A percentile compares a stretch with the other conserved stretches of the same genome.
phyloP scores from a whole-genome alignment of 2,888 invertebrate genomes.

The Caenorhabditis sp. region DNA sequence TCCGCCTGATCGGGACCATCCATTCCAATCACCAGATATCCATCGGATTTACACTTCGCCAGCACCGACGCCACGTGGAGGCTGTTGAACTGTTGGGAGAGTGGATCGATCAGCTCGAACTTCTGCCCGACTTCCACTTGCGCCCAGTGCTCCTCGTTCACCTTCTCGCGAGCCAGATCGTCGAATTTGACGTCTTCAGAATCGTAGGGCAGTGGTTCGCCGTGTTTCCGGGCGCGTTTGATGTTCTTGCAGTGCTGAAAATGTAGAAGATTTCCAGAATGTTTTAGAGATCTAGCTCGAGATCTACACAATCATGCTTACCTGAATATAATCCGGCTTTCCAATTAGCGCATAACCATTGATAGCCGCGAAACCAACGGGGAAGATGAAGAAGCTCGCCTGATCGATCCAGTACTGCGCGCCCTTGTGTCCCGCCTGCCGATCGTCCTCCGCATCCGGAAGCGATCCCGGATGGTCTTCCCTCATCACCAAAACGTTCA shows the following conservation, averaged over 20 bases:
- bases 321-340: constrained; percentile 82
- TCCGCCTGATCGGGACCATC: constrained; percentile 88
- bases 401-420: constrained; percentile 75
- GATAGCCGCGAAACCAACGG: constrained; percentile 94
- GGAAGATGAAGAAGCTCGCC: constrained; percentile 97
- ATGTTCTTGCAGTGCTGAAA: constrained; percentile 67
- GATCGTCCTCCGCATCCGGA: constrained; percentile 38
- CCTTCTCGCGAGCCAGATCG: neutral
- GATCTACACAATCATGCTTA: neutral
- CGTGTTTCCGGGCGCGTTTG: constrained; percentile 31
- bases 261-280: neutral
- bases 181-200: constrained; percentile 43
- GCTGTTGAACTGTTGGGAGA: constrained; percentile 90
- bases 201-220: constrained; percentile 9
- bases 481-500: constrained; percentile 64
- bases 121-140: constrained; percentile 90
- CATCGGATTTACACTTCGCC: constrained; percentile 87
- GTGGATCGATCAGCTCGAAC: constrained; percentile 96
- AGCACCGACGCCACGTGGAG: constrained; percentile 95
- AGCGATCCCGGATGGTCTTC: constrained; percentile 51
- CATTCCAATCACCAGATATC: constrained; percentile 96
- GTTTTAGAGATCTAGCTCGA: no score
- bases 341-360: constrained; percentile 94
- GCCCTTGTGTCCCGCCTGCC: constrained; percentile 39
- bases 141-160: neutral